A percentile compares a stretch with the other conserved stretches of the same genome.
Conservation (phyloP, 2,888 invertebrate genomes). For the Perizoma flavofasciatum region DNA sequence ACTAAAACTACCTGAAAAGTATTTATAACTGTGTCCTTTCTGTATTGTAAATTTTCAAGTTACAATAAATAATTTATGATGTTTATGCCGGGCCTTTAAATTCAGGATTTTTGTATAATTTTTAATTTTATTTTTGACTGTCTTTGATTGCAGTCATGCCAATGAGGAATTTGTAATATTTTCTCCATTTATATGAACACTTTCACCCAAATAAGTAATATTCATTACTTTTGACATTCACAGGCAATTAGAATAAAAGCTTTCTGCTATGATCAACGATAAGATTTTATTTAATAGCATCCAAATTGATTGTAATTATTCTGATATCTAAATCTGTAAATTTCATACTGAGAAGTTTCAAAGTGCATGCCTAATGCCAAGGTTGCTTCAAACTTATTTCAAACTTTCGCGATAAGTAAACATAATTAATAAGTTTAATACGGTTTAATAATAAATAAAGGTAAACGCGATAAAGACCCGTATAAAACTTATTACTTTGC, state of each 20-base stretch:
- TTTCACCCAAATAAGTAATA: conserved; percentile 21
- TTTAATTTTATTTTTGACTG: background rate
- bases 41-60: too few species aligned
- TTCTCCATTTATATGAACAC: conserved; percentile 1
- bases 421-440: too few species aligned
- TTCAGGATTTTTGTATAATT: too few species aligned
- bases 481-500: too few species aligned
- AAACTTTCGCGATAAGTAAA: too few species aligned
- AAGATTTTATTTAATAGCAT: background rate
- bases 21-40: too few species aligned
- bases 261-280: conserved; percentile 11
- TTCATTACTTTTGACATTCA: conserved; percentile 11
- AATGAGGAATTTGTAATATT: background rate
- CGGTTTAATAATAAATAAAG: too few species aligned
- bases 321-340: background rate
- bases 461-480: too few species aligned
- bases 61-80: too few species aligned
- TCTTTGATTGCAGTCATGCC: conserved; percentile 12
- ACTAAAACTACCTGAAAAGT: too few species aligned
- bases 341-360: conserved; percentile 2
- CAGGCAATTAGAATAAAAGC: conserved; percentile 16
- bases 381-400: background rate
- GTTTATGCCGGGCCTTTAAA: too few species aligned
- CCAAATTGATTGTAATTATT: conserved; percentile 5
- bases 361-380: conserved; percentile 9